phyloP scores from a whole-genome alignment of 1,140 invertebrate genomes.

The Ceratosolen fusciceps region DNA sequence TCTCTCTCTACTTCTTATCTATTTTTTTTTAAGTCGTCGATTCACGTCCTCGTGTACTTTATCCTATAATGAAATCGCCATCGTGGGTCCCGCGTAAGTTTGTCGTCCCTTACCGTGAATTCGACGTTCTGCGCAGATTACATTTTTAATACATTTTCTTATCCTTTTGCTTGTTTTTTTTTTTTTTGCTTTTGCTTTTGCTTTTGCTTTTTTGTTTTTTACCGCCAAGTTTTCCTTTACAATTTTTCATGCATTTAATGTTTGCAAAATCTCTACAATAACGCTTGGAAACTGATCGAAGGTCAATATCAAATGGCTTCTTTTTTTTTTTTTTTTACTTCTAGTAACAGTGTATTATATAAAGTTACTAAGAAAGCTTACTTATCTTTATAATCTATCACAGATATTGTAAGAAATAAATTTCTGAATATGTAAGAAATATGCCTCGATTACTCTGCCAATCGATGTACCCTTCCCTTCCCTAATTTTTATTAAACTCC shows the following conservation, averaged over 20 bases:
- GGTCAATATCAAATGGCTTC: constrained; percentile 29
- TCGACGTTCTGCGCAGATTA: constrained; percentile 40
- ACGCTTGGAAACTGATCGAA: constrained; percentile 25
- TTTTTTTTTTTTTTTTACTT: constrained; percentile 29
- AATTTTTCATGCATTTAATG: constrained; percentile 19
- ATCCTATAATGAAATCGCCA: constrained; percentile 40
- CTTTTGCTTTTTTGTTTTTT: too few relatives aligned
- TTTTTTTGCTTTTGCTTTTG: too few relatives aligned
- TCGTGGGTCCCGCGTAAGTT: constrained; percentile 43
- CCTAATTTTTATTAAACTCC: too few relatives aligned
- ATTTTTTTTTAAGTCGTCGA: constrained; percentile 7
- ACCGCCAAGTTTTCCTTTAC: constrained; percentile 2
- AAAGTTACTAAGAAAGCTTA: constrained; percentile 5
- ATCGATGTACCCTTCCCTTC: neutral
- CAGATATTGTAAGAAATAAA: constrained; percentile 24
- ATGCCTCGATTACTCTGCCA: neutral
- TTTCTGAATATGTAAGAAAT: constrained; percentile 3
- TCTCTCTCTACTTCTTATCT: constrained; percentile 36
- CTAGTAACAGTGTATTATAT: constrained; percentile 19
- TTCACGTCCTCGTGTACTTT: constrained; percentile 34
- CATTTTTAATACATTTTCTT: constrained; percentile 26
- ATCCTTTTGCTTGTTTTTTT: too few relatives aligned
- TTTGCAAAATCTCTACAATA: constrained; percentile 33
- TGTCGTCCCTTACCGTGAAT: constrained; percentile 39
- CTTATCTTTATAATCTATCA: constrained; percentile 32